Percentiles rank a stretch among this genome's conserved stretches.
These are phyloP conservation scores for Sandelia bainsii DNA, from an alignment of 2,797 vertebrate species.

Conservation along the genomic window DNA sequence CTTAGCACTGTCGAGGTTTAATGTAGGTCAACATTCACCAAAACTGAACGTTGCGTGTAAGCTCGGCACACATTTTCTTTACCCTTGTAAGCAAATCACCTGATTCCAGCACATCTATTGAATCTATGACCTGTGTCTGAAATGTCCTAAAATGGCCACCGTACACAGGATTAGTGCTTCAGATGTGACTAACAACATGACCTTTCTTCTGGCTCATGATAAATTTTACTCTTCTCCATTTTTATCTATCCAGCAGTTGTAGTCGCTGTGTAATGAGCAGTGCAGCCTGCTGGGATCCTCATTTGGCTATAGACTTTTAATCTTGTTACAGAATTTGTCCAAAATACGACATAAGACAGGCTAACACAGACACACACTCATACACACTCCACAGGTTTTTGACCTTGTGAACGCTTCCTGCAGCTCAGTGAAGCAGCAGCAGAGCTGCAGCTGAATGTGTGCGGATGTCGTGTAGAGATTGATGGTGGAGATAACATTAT, in stretches of 20 bases:
- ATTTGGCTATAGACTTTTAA: conserved; percentile 7
- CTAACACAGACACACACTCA: not conserved
- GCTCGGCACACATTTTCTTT: not conserved
- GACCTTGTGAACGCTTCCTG: conserved; percentile 36
- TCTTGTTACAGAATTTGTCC: not conserved
- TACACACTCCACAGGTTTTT: not conserved
- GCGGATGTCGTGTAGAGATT: conserved; percentile 49
- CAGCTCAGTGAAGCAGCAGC: conserved; percentile 23
- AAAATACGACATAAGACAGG: not conserved
- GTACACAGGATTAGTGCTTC: no score
- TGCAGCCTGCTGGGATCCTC: not conserved
- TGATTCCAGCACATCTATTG: not conserved
- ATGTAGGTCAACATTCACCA: no score
- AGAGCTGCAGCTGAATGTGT: conserved; percentile 26
- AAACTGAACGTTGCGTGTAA: no score
- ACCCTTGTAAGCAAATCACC: no score
- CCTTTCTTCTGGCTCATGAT: not conserved
- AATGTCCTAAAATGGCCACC: no score
- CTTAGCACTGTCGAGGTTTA: no score
- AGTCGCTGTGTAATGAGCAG: not conserved
- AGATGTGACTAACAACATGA: not conserved
- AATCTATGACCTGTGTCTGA: not conserved
- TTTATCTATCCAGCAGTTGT: not conserved
- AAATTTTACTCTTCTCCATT: not conserved
- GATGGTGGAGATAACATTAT: conserved; percentile 45